A percentile compares a stretch with the other conserved stretches of the same genome.
Evolutionary conservation across 2,113 vertebrate genomes (phyloP).

Genomic region (Seriola rivoliana): DNA sequence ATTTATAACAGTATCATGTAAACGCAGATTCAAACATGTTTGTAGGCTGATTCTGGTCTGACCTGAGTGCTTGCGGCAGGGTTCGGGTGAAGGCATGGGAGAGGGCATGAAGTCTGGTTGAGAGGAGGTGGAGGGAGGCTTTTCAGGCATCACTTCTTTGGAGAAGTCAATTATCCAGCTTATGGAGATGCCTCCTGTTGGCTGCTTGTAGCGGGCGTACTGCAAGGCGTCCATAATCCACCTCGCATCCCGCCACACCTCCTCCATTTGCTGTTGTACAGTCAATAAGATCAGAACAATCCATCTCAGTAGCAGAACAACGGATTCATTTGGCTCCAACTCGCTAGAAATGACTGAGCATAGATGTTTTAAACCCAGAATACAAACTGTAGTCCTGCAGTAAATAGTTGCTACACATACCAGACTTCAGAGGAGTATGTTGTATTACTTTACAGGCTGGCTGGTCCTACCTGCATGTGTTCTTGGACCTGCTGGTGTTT

Average conservation of each 20-base stretch:
- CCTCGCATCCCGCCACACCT: slow-evolving; percentile 91
- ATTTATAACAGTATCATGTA: background rate
- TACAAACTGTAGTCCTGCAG: background rate
- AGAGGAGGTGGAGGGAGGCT: slow-evolving; percentile 85
- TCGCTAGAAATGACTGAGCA: background rate
- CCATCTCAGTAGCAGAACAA: background rate
- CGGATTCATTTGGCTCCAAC: background rate
- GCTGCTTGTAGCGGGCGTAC: slow-evolving; percentile 92
- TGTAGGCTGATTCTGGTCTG: slow-evolving; percentile 33
- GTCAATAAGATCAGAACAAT: background rate
- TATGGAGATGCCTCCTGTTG: slow-evolving; percentile 87
- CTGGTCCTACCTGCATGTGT: slow-evolving; percentile 87
- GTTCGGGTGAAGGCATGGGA: slow-evolving; percentile 87
- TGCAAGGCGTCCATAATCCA: slow-evolving; percentile 95
- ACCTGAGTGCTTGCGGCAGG: slow-evolving; percentile 86
- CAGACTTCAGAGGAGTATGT: background rate
- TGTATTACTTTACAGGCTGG: background rate
- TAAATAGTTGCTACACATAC: background rate
- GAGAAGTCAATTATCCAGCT: slow-evolving; percentile 87
- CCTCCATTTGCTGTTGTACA: slow-evolving; percentile 90
- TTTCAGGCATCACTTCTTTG: slow-evolving; percentile 77
- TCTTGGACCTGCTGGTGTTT: slow-evolving; percentile 92
- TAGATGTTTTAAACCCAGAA: background rate
- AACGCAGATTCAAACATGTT: background rate
- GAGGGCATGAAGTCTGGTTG: slow-evolving; percentile 90